phyloP scores from a whole-genome alignment of 2,113 vertebrate species.

The Baryphthengus martii region DNA sequence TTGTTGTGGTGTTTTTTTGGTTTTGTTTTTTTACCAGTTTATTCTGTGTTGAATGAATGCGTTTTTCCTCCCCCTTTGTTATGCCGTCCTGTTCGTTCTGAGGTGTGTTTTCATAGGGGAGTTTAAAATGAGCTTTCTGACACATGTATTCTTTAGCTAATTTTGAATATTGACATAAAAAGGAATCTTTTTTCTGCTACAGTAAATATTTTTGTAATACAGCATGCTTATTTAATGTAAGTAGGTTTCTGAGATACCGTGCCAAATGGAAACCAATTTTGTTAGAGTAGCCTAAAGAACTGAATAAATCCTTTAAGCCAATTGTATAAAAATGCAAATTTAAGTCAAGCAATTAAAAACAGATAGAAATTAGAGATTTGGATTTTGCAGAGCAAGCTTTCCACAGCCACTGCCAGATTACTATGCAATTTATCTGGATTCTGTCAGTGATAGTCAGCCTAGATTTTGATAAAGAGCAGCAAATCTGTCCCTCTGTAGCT shows the following conservation, averaged over 20 bases:
- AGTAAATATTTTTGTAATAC: slow-evolving; percentile 51
- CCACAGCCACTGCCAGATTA: slow-evolving; percentile 62
- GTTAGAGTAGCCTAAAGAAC: slow-evolving; percentile 63
- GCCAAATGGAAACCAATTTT: slow-evolving; percentile 39
- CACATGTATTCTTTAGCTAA: not conserved
- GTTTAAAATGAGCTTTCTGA: not conserved
- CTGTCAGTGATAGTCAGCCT: slow-evolving; percentile 73
- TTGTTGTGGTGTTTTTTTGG: not conserved
- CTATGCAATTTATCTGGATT: slow-evolving; percentile 73
- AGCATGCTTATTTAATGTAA: slow-evolving; percentile 26
- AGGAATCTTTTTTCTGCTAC: not conserved
- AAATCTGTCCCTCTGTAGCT: slow-evolving; percentile 71
- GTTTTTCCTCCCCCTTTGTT: not conserved
- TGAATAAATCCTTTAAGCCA: slow-evolving; percentile 71
- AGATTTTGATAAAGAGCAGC: slow-evolving; percentile 82
- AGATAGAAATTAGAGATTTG: slow-evolving; percentile 74
- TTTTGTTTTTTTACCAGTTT: not conserved
- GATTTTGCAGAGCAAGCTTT: slow-evolving; percentile 71
- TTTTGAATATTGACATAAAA: not conserved
- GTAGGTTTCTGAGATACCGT: not conserved
- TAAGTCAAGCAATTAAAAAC: slow-evolving; percentile 77
- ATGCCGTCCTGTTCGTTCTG: not conserved
- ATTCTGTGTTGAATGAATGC: not conserved
- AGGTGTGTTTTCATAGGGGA: not conserved
- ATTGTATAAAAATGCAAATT: slow-evolving; percentile 82